Conservation (phyloP, 2,797 vertebrate species). For the Enteromius argenteus region DNA sequence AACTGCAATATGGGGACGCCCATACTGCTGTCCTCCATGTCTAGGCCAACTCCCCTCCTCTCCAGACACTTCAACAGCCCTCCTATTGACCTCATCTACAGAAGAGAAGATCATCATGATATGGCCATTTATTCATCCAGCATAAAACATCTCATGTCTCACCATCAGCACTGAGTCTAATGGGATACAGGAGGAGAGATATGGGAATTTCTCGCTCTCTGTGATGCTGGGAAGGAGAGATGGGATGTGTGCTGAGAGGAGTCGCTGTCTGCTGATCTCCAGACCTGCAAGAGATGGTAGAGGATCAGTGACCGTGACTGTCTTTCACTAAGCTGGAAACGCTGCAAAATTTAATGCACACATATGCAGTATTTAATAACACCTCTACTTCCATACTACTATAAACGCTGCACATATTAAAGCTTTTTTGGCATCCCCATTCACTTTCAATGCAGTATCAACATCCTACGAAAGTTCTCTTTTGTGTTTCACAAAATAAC, state of each 20-base stretch:
- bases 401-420: neutral
- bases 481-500: neutral
- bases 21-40: slow-evolving; percentile 88
- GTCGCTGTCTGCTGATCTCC: slow-evolving; percentile 91
- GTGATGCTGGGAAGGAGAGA: slow-evolving; percentile 86
- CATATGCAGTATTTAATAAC: neutral
- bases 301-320: neutral
- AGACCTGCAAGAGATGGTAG: slow-evolving; percentile 74
- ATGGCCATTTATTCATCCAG: neutral
- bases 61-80: slow-evolving; percentile 93
- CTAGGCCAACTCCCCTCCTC: slow-evolving; percentile 90
- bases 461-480: neutral
- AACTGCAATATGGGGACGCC: slow-evolving; percentile 90
- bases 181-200: slow-evolving; percentile 90
- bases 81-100: slow-evolving; percentile 87
- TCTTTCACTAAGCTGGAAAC: slow-evolving; percentile 1
- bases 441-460: neutral
- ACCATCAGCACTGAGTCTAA: slow-evolving; percentile 90
- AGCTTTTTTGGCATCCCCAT: neutral
- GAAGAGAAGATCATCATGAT: slow-evolving; percentile 34
- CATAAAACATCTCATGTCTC: neutral
- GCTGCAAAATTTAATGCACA: neutral
- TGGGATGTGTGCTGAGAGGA: slow-evolving; percentile 88
- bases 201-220: slow-evolving; percentile 87
- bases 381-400: neutral